These are phyloP conservation scores for Psammodynastes pulverulentus DNA, from an alignment of 2,113 vertebrate species.

Conservation along the genomic window DNA sequence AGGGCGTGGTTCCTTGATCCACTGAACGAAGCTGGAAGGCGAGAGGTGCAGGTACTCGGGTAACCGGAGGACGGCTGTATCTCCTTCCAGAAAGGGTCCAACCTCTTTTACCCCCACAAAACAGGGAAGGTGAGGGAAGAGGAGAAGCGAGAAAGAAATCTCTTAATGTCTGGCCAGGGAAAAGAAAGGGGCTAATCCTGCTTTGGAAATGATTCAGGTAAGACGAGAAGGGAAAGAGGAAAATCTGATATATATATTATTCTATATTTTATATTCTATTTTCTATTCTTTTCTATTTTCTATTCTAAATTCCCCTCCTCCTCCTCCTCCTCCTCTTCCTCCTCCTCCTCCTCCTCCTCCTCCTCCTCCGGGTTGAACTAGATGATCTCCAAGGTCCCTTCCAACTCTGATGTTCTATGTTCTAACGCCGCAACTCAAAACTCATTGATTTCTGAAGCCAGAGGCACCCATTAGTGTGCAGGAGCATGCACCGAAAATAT, in stretches of 20 bases:
- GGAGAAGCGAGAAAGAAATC: not conserved
- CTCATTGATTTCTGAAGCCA: not conserved
- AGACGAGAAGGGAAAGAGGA: not conserved
- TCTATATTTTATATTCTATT: too few species aligned
- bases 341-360: too few species aligned
- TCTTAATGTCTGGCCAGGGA: not conserved
- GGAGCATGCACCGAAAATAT: too few species aligned
- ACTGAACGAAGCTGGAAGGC: conserved; percentile 10
- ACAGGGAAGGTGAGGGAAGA: not conserved
- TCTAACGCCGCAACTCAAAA: not conserved
- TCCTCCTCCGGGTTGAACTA: too few species aligned
- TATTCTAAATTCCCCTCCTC: too few species aligned
- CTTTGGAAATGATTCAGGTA: not conserved
- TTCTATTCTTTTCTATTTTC: too few species aligned
- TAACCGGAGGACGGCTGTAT: conserved; percentile 2
- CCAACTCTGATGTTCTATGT: too few species aligned
- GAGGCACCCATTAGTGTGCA: not conserved
- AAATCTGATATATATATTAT: not conserved
- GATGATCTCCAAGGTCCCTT: too few species aligned
- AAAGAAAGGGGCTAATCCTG: not conserved
- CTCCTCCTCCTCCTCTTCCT: too few species aligned
- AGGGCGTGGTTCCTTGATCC: conserved; percentile 9
- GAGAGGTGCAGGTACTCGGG: not conserved
- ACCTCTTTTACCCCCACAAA: conserved; percentile 6
- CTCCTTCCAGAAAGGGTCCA: conserved; percentile 26